Percentiles rank a stretch among this genome's conserved stretches.
These are phyloP conservation scores for Thymelicus lineola DNA, from an alignment of 2,888 invertebrate species.

Conservation along the genomic window DNA sequence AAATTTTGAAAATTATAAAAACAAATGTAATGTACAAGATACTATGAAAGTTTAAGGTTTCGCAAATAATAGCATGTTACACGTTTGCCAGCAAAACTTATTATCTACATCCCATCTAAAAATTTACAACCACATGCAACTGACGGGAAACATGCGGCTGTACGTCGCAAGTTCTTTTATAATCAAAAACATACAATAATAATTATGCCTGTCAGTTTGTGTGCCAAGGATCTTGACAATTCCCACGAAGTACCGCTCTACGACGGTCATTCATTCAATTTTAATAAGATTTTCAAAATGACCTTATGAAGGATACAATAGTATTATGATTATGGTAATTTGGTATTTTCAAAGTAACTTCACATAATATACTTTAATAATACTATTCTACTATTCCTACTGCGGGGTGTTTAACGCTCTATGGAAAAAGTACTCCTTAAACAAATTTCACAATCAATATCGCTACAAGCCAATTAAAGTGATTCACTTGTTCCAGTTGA, in stretches of 20 bases:
- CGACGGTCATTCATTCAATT: neutral
- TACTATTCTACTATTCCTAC: no score
- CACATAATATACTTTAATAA: no score
- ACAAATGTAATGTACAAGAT: no score
- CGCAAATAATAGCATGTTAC: no score
- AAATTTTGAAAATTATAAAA: no score
- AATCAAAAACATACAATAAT: constrained; percentile 34
- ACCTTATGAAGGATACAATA: neutral
- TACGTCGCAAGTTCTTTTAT: neutral
- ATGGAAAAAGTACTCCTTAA: neutral
- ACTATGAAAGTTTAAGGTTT: no score
- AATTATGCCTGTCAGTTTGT: constrained; percentile 41
- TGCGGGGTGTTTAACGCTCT: no score
- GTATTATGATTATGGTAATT: no score
- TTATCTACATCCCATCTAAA: constrained; percentile 4
- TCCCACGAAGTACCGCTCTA: constrained; percentile 38
- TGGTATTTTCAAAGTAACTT: no score
- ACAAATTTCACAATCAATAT: constrained; percentile 31
- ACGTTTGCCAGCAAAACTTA: neutral
- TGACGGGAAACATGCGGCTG: neutral
- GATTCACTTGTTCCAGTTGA: constrained; percentile 30
- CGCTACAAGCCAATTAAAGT: constrained; percentile 26
- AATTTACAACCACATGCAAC: neutral
- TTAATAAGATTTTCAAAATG: neutral
- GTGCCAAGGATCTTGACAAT: constrained; percentile 44